Base-by-base conservation (phyloP, 1,140 invertebrate genomes). In the Drosophila cardini region DNA sequence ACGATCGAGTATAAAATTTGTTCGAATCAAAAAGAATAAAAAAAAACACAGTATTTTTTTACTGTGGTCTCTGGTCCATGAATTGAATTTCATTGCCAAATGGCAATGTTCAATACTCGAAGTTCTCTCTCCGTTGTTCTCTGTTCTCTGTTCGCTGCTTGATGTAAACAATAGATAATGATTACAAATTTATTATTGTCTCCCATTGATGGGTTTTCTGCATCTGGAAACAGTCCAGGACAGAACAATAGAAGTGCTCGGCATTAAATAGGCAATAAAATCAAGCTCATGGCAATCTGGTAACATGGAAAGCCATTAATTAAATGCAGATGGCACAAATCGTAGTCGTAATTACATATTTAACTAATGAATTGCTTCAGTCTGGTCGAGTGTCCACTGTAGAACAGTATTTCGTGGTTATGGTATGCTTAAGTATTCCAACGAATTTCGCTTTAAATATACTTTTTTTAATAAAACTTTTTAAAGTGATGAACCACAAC, bases 221-320 rank as follows among this genome's bases (percentile, higher is more conserved):
- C 63, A 67, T 67, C 70, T 72, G 70, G 83, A 62, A 70, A 64
- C 65, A 45, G 63, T 62, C 48, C 58, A 72, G 56, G 60, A 50
- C 52, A 30, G 30, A 43, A 36, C 18, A 46, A 46, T 21, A 46
- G 43, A 61, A 57, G 8, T 40, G 36, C 52, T 32, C 74, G 53
- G 55, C 40, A 76, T 52, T 76, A 71, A 79, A 36, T 76, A 60
- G 50, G 46, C 53, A 76, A 74, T 80, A 84, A 89, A 85, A 87
- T 76, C 69, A 72, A 78, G 76, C 45, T 72, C 46, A 40, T 45
- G 69, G 80, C 83, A 87, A 90, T 90, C 78, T 90, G 87, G 80
- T 56, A 65, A 61, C 65, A 42, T 69, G 58, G 68, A 68, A 50
- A 63, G 72, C 50, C 68, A 77, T 90, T 71, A 84, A 85, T 79